Base-by-base conservation (phyloP, 2,113 vertebrate species). In the Sorex araneus region DNA sequence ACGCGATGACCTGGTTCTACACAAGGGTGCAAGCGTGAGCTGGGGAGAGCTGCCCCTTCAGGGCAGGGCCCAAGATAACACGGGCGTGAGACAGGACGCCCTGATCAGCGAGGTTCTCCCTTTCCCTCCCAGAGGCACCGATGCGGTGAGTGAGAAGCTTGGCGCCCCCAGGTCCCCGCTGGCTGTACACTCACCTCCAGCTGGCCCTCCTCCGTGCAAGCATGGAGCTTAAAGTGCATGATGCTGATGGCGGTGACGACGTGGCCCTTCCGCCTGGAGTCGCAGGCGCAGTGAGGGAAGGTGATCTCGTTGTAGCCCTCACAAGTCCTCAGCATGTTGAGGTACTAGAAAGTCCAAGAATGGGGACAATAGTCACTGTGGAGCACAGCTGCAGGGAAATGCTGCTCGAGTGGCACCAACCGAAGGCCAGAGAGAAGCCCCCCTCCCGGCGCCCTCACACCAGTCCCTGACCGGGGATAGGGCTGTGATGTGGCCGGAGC, bases 231-330 rank as follows among this genome's bases (percentile, higher is more conserved):
- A 98, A 99, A 99, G 98, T 99, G 99, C 96, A 98, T 97, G 93
- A 99, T 99, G 98, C 99, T 99, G 98, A 99, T 98, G 71, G 99
- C 99, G 0, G 99, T 99, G 96, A 99, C 98, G 23, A 99, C 99
- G 0, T 99, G 99, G 1, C 99, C 99, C 97, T 99, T 99, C 94
- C 99, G 98, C 45, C 99, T 97, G 0, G 99, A 99, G 98, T 99
- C 99, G 1, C 99, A 99, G 89, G 99, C 97, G 97, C 99, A 99
- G 96, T 99, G 99, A 1, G 99, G 99, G 97, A 99, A 99, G 63
- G 97, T 97, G 95, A 99, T 98, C 97, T 99, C 99, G 30, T 99
- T 99, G 98, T 99, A 99, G 70, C 99, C 99, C 94, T 99, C 99
- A 6, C 99, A 99, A 0, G 98, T 98, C 90, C 99, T 98, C 89